Evolutionary conservation across 2,888 invertebrate species (phyloP).

Genomic region (Trichogramma dendrolimi): DNA sequence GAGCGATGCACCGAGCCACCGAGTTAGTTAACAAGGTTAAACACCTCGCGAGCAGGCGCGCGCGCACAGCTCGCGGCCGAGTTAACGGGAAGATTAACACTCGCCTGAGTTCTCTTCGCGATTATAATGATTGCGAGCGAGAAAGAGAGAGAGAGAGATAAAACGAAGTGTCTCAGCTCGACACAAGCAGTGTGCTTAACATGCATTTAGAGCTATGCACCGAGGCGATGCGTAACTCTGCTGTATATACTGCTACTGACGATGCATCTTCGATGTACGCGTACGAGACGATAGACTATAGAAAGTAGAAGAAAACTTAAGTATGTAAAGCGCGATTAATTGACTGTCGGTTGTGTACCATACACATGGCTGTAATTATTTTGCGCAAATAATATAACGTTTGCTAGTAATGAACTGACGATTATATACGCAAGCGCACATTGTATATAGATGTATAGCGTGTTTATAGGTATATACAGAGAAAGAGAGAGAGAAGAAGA

Average conservation of each 20-base stretch:
- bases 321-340: slow-evolving; percentile 25
- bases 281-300: too few relatives aligned
- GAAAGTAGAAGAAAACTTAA: too few relatives aligned
- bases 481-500: too few relatives aligned
- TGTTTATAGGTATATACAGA: too few relatives aligned
- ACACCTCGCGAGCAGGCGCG: slow-evolving; percentile 39
- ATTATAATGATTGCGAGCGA: slow-evolving; percentile 48
- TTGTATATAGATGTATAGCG: too few relatives aligned
- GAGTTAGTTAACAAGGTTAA: slow-evolving; percentile 51
- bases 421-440: too few relatives aligned
- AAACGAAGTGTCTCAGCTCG: not conserved
- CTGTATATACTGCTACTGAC: too few relatives aligned
- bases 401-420: slow-evolving; percentile 9
- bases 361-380: slow-evolving; percentile 12
- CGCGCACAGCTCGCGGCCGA: slow-evolving; percentile 32
- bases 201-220: too few relatives aligned
- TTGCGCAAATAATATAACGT: slow-evolving; percentile 16
- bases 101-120: slow-evolving; percentile 33
- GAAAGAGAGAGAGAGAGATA: slow-evolving; percentile 10
- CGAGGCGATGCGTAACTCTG: too few relatives aligned
- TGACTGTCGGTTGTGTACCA: slow-evolving; percentile 13
- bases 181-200: not conserved
- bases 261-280: too few relatives aligned
- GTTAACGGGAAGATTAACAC: slow-evolving; percentile 53
- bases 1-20: slow-evolving; percentile 32